Evolutionary conservation across 2,797 vertebrate genomes (phyloP).

Genomic region (Avahi laniger): DNA sequence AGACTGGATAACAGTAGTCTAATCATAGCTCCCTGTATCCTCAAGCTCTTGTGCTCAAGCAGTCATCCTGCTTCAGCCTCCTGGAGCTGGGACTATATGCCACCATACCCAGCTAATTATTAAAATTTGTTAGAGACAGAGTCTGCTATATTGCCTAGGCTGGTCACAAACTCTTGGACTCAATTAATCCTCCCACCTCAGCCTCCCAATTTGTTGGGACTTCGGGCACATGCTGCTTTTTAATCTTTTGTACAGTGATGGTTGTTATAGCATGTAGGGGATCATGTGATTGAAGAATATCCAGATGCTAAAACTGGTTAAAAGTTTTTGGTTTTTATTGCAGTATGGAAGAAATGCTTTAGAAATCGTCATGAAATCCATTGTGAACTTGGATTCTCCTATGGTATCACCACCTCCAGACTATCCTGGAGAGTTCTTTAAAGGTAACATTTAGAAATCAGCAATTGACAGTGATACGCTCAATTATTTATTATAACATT

Average conservation of each 20-base stretch:
- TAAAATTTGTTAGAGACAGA: no score
- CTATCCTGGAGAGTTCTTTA: constrained; percentile 98
- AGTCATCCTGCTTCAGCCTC: neutral
- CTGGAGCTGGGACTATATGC: neutral
- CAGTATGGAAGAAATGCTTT: constrained; percentile 98
- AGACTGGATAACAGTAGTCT: no score
- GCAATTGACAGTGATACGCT: neutral
- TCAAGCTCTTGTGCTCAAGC: neutral
- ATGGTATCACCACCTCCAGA: constrained; percentile 93
- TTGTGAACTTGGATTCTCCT: constrained; percentile 95
- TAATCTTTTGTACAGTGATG: neutral
- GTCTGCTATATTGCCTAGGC: neutral
- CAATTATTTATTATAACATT: neutral
- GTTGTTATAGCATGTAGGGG: neutral
- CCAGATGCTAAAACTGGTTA: constrained; percentile 3
- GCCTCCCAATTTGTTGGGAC: neutral
- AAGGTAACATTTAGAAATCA: constrained; percentile 86
- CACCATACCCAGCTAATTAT: neutral
- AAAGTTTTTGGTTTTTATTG: constrained; percentile 26
- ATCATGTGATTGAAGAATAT: neutral
- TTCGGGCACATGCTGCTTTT: neutral
- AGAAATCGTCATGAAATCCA: constrained; percentile 99
- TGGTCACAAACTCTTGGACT: neutral
- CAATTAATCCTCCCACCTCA: neutral
- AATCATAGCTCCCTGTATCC: neutral